Conservation (phyloP, 2,797 vertebrate species). For the Neosalanx taihuensis region DNA sequence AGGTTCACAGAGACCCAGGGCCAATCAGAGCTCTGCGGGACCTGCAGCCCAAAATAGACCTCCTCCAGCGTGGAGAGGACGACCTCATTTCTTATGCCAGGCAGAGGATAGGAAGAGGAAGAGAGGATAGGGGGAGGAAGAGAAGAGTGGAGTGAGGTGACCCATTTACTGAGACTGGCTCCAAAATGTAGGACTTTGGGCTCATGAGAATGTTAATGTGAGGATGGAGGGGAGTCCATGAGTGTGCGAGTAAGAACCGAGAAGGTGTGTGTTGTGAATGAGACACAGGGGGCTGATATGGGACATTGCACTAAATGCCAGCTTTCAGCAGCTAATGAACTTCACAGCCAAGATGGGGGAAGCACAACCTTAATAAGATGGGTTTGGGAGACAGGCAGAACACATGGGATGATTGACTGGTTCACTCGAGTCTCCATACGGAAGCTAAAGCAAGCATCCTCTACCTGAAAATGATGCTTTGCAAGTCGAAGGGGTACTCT, state of each 20-base stretch:
- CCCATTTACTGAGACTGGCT: conserved; percentile 67
- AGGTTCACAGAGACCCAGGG: conserved; percentile 69
- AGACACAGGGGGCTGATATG: conserved; percentile 11
- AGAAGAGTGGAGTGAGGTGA: conserved; percentile 53
- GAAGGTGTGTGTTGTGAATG: conserved; percentile 6
- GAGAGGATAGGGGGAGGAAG: conserved; percentile 59
- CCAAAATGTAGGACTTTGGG: conserved; percentile 65
- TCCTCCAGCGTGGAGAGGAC: conserved; percentile 71
- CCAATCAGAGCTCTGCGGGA: conserved; percentile 80
- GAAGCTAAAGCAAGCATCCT: conserved; percentile 35
- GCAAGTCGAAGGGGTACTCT: conserved; percentile 85
- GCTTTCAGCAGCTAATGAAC: neutral
- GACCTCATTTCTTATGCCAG: conserved; percentile 79
- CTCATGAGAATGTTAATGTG: conserved; percentile 33
- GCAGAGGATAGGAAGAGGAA: conserved; percentile 48
- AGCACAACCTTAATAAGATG: conserved; percentile 8
- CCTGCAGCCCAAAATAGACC: conserved; percentile 79
- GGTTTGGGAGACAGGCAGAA: conserved; percentile 24
- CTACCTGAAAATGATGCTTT: conserved; percentile 88
- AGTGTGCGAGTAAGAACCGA: neutral
- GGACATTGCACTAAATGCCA: conserved; percentile 9
- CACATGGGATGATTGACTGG: conserved; percentile 32
- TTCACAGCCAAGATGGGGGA: conserved; percentile 14
- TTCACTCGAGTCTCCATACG: conserved; percentile 34
- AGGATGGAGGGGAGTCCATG: conserved; percentile 12